Evolutionary conservation across 2,888 invertebrate species (phyloP).

Genomic region (Bombyx huttoni): DNA sequence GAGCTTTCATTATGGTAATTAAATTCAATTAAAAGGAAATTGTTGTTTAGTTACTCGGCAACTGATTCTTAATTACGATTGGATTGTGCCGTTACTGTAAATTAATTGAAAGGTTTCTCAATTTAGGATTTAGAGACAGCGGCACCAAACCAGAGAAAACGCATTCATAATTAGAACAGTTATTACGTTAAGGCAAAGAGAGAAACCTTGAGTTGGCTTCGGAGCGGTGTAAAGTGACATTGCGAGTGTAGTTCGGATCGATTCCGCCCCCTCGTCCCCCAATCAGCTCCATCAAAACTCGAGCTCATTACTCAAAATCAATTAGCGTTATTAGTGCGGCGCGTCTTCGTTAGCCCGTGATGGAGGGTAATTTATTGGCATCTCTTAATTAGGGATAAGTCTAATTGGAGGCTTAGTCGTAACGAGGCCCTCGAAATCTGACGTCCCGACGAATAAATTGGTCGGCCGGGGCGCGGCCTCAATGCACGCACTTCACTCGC

Average conservation of each 20-base stretch:
- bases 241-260: slow-evolving; percentile 27
- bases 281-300: slow-evolving; percentile 69
- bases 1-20: slow-evolving; percentile 55
- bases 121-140: not conserved
- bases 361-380: slow-evolving; percentile 75
- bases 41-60: slow-evolving; percentile 18
- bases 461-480: slow-evolving; percentile 42
- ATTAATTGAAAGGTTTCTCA: not conserved
- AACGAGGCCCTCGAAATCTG: slow-evolving; percentile 74
- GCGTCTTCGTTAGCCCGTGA: slow-evolving; percentile 73
- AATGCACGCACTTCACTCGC: slow-evolving; percentile 44
- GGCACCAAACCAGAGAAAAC: too few species aligned
- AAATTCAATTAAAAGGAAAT: slow-evolving; percentile 57
- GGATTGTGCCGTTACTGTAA: not conserved
- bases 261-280: slow-evolving; percentile 39
- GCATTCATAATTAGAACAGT: too few species aligned
- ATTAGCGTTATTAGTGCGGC: slow-evolving; percentile 72
- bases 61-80: slow-evolving; percentile 5
- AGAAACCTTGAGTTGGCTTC: slow-evolving; percentile 17
- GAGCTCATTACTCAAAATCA: slow-evolving; percentile 73
- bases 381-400: slow-evolving; percentile 75
- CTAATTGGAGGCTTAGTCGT: slow-evolving; percentile 74
- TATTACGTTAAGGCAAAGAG: not conserved
- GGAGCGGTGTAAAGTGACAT: not conserved
- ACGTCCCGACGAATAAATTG: slow-evolving; percentile 70